Evolutionary conservation across 2,797 vertebrate species (phyloP).

Genomic region (Paguma larvata): DNA sequence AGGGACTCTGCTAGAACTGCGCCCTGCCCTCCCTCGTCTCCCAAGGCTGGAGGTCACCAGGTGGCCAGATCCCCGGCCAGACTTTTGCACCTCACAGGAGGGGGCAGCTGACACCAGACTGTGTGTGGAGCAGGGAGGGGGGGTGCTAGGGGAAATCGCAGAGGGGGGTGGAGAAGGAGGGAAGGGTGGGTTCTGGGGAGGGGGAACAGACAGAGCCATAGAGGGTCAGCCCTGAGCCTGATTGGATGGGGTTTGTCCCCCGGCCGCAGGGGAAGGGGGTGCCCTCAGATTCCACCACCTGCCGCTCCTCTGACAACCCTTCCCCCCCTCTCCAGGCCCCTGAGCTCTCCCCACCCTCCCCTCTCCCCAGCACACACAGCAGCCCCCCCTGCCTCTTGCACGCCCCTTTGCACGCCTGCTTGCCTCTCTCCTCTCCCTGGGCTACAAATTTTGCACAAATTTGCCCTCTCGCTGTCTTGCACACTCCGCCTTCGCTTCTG

Average conservation of each 20-base stretch:
- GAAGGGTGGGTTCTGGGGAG: slow-evolving; percentile 81
- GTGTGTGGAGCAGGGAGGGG: not conserved
- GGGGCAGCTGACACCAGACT: slow-evolving; percentile 75
- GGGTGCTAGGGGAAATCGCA: not conserved
- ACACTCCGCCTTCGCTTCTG: slow-evolving; percentile 55
- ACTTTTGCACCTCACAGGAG: slow-evolving; percentile 77
- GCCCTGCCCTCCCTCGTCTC: slow-evolving; percentile 61
- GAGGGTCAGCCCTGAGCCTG: slow-evolving; percentile 80
- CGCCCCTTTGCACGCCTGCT: slow-evolving; percentile 63
- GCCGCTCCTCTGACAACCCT: slow-evolving; percentile 62
- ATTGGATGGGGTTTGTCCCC: slow-evolving; percentile 50
- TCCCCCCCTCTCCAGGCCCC: slow-evolving; percentile 61
- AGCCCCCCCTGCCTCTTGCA: slow-evolving; percentile 65
- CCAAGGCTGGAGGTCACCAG: slow-evolving; percentile 67
- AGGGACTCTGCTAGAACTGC: slow-evolving; percentile 73
- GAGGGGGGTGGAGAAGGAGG: slow-evolving; percentile 62
- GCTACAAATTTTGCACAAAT: slow-evolving; percentile 79
- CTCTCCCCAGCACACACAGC: slow-evolving; percentile 52
- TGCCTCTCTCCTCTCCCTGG: not conserved
- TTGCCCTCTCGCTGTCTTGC: slow-evolving; percentile 64
- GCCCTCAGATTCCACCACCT: slow-evolving; percentile 80
- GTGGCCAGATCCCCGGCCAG: slow-evolving; percentile 63
- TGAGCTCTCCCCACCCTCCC: not conserved
- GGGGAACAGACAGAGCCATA: slow-evolving; percentile 85
- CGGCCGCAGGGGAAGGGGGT: slow-evolving; percentile 70